Conservation (phyloP, 1,140 invertebrate genomes). For the Drosophila sp. region DNA sequence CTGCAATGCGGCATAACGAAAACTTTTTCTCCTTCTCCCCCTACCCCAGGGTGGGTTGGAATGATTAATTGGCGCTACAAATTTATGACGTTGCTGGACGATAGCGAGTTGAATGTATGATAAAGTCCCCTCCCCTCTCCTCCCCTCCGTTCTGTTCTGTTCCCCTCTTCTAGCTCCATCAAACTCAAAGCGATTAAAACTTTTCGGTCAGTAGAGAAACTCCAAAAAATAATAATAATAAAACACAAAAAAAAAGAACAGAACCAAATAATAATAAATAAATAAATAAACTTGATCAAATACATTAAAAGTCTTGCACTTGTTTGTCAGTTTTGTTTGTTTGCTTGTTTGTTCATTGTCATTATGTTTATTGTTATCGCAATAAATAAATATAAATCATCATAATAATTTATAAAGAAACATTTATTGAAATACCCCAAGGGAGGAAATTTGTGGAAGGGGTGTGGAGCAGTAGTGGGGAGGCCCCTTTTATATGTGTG, state of each 20-base stretch:
- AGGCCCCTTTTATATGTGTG: background rate
- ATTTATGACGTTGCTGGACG: conserved; percentile 72
- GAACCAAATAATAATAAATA: conserved; percentile 22
- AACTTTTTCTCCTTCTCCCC: conserved; percentile 25
- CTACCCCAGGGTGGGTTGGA: conserved; percentile 19
- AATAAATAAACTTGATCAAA: conserved; percentile 61
- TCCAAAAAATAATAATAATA: background rate
- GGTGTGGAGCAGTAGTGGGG: background rate
- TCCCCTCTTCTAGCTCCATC: background rate
- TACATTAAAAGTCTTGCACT: conserved; percentile 25
- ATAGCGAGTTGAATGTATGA: conserved; percentile 79
- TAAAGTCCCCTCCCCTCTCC: conserved; percentile 44
- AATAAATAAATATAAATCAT: conserved; percentile 75
- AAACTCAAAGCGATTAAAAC: conserved; percentile 65
- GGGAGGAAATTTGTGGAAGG: background rate
- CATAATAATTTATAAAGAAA: conserved; percentile 67
- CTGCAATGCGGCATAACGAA: conserved; percentile 59
- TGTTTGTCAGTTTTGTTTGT: conserved; percentile 22
- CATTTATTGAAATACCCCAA: conserved; percentile 25
- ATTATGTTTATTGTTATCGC: conserved; percentile 72
- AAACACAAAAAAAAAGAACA: conserved; percentile 3
- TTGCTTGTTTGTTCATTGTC: conserved; percentile 39
- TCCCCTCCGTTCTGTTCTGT: background rate
- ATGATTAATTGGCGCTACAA: conserved; percentile 80
- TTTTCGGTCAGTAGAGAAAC: conserved; percentile 44